Base-by-base conservation (phyloP, 2,113 vertebrate species). In the Copsychus sechellarum region DNA sequence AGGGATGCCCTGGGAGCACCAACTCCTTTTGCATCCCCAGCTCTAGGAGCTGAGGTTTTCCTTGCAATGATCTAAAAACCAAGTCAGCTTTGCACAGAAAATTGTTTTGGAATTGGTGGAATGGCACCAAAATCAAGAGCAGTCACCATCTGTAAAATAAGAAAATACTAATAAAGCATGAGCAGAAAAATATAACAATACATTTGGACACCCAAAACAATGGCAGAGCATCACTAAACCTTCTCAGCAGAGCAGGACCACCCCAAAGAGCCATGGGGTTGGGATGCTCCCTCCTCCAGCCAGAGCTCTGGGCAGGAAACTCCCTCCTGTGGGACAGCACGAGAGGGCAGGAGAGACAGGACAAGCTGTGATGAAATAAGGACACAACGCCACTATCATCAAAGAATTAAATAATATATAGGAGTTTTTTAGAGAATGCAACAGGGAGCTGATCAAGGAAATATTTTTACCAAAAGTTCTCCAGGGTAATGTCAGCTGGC, bases 151-250 rank as follows among this genome's bases (percentile, higher is more conserved):
- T 60, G 76, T n/a, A 19, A 19, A 34, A 77, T 47, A 21, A 86
- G 66, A 38, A 65, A 90, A 40, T 10, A 36, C 18, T 26, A 17
- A 25, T 9, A 14, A 60, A 57, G 22, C 53, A 8, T 31, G 16
- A 22, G 20, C 6, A 64, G 11, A 72, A 48, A 67, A 43, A 25
- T 23, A 1, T 1, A 28, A 11, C 14, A 19, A 4, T 5, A 7
- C 3, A 15, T 29, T 14, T 48, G 19, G 40, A 21, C 25, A 61
- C 3, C 26, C 31, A 29, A 36, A 78, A 28, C 16, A 12, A 29
- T 3, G 19, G 24, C 6, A 45, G 47, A 77, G 31, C 4, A 42
- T 4, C 11, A 1, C 0, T 0, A 7, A 9, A 9, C 1, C 9
- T 36, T 10, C 25, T 38, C 57, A 60, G 40, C 40, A 45, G 23